Evolutionary conservation across 2,113 vertebrate species (phyloP).

Genomic region (Seriola rivoliana): DNA sequence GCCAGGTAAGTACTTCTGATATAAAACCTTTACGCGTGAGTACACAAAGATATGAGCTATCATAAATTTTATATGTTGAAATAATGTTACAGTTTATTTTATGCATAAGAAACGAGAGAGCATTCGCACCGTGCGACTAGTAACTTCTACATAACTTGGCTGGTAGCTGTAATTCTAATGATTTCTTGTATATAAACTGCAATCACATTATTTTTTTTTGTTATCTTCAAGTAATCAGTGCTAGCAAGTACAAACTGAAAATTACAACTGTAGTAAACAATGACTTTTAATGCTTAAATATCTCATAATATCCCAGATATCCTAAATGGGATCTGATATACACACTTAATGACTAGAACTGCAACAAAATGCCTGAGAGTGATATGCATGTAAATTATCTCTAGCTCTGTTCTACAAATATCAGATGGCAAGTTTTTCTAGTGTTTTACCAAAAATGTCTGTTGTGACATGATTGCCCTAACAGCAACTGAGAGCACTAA

Average conservation of each 20-base stretch:
- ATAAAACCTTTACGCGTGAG: not conserved
- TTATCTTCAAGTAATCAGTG: not conserved
- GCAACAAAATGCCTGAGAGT: not conserved
- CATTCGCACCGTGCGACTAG: not conserved
- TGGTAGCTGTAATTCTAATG: not conserved
- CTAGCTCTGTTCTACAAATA: not conserved
- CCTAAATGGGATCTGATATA: not conserved
- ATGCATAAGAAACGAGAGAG: not conserved
- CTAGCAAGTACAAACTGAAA: not conserved
- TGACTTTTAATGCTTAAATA: not conserved
- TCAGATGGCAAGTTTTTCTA: not conserved
- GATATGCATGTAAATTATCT: not conserved
- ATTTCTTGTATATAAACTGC: not conserved
- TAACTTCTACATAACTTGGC: not conserved
- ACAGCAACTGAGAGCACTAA: not conserved
- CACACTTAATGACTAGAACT: not conserved
- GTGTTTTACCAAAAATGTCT: not conserved
- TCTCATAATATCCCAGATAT: not conserved
- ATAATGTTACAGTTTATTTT: not conserved
- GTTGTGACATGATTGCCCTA: too few species aligned
- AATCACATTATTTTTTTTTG: not conserved
- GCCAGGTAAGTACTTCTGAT: constrained; percentile 38
- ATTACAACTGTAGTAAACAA: not conserved
- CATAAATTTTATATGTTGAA: not conserved
- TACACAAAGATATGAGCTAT: not conserved